Evolutionary conservation across 1,140 invertebrate genomes (phyloP).

Genomic region (Drosophila lacteicornis): DNA sequence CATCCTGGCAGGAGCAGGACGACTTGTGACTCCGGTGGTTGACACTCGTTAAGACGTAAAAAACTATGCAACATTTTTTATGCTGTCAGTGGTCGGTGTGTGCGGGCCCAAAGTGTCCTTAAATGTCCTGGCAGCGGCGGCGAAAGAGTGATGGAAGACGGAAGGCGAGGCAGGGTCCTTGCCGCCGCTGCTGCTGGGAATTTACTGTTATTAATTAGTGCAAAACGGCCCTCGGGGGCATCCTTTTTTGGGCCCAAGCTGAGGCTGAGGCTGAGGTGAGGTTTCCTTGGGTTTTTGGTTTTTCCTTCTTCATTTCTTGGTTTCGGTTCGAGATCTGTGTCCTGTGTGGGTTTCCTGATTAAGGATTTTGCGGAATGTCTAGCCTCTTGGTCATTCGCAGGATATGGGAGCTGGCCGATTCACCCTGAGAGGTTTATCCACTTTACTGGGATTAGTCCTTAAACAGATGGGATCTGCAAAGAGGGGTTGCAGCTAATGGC

Average conservation of each 20-base stretch:
- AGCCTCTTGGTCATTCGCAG: conserved; percentile 9
- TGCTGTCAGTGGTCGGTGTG: conserved; percentile 56
- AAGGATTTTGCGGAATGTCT: conserved; percentile 56
- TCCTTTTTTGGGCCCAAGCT: conserved; percentile 25
- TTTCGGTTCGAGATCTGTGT: conserved; percentile 24
- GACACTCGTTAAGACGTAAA: conserved; percentile 80
- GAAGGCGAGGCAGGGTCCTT: conserved; percentile 3
- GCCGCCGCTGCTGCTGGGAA: conserved; percentile 46
- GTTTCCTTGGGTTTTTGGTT: conserved; percentile 36
- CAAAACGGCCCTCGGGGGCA: conserved; percentile 78
- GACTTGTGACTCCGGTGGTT: conserved; percentile 68
- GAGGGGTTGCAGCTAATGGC: background rate
- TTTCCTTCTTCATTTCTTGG: conserved; percentile 13
- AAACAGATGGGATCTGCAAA: conserved; percentile 15
- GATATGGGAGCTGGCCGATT: conserved; percentile 19
- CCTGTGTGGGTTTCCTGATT: conserved; percentile 70
- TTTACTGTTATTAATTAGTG: conserved; percentile 82
- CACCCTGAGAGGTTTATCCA: conserved; percentile 26
- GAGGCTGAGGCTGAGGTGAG: conserved; percentile 2
- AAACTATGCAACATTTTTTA: conserved; percentile 81
- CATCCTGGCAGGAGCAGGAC: conserved; percentile 54
- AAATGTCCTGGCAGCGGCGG: conserved; percentile 15
- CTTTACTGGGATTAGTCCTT: conserved; percentile 21
- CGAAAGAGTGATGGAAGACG: background rate
- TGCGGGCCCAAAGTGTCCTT: conserved; percentile 25